phyloP scores from a whole-genome alignment of 1,140 invertebrate species.

The Grapholita molesta region DNA sequence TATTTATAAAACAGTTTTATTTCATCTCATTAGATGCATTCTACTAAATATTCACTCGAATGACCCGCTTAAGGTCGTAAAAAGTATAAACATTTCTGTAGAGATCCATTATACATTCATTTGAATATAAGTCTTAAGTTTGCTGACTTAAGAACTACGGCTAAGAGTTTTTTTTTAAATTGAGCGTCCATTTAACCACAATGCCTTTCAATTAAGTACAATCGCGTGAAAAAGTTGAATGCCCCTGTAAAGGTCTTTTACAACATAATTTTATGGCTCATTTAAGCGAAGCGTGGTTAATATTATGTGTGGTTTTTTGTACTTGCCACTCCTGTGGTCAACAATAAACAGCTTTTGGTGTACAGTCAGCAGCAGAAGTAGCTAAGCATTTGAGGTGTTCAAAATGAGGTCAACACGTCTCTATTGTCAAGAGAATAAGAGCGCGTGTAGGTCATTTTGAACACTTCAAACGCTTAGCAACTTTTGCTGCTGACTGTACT shows the following conservation, averaged over 20 bases:
- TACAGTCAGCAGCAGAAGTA: too few species aligned
- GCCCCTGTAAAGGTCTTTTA: neutral
- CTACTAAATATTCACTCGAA: neutral
- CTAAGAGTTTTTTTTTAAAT: neutral
- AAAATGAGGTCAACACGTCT: too few species aligned
- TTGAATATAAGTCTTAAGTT: neutral
- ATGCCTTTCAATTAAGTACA: conserved; percentile 1
- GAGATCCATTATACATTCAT: neutral
- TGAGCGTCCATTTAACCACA: neutral
- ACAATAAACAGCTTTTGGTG: too few species aligned
- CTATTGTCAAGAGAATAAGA: too few species aligned
- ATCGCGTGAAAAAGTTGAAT: neutral
- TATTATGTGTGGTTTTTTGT: too few species aligned
- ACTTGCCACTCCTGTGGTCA: too few species aligned
- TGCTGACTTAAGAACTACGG: neutral
- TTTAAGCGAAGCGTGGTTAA: neutral
- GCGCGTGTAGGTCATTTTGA: too few species aligned
- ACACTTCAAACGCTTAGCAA: too few species aligned
- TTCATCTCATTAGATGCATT: conserved; percentile 3
- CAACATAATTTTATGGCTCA: neutral
- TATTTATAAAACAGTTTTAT: neutral
- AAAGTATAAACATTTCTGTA: neutral
- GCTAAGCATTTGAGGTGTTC: too few species aligned
- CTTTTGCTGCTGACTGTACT: too few species aligned
- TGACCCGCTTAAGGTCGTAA: neutral